Base-by-base conservation (phyloP, 2,113 vertebrate genomes). In the Urocynchramus pylzowi region DNA sequence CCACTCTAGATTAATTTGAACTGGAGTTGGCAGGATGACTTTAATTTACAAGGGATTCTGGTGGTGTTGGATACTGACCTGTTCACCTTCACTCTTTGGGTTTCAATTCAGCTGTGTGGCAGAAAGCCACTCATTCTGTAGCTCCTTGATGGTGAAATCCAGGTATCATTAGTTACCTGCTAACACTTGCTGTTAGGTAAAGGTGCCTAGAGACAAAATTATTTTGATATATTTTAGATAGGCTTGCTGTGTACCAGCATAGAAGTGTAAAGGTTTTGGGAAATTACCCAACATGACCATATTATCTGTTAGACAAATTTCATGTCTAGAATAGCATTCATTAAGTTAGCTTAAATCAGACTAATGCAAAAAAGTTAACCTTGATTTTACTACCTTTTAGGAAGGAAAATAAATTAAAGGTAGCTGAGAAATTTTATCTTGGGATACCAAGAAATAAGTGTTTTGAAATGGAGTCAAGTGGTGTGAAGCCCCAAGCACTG, bases 191-290 rank as follows among this genome's bases (percentile, higher is more conserved):
- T 85, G 45, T 59, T 70, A 61, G 12, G 50, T 63, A 50, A 78
- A 83, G 27, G 11, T 67, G 45, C 59, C 52, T 77, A 14, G 19
- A 77, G 35, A 37, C 12, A 1, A 35, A 84, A 31, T 54, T 61
- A 65, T 71, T 93, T 37, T 59, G 37, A 4, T 27, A 9, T 12
- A 3, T 30, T 79, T 18, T 53, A 33, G 44, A 21, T 16, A 56
- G 53, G 3, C 16, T 69, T 89, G 7, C 23, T 9, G 47, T 50
- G 28, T 64, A 39, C 44, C 41, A 30, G 10, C 0, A 0, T 42
- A 45, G 37, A 47, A 53, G 31, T 24, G 22, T 42, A 61, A 88
- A 41, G 33, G 27, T 83, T 71, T 71, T 91, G 16, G 4, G 2
- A 65, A 79, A 2, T 76, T 47, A 47, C 35, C 28, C 63, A 42